Evolutionary conservation across 2,888 invertebrate genomes (phyloP).

Genomic region (Apamea crenata): DNA sequence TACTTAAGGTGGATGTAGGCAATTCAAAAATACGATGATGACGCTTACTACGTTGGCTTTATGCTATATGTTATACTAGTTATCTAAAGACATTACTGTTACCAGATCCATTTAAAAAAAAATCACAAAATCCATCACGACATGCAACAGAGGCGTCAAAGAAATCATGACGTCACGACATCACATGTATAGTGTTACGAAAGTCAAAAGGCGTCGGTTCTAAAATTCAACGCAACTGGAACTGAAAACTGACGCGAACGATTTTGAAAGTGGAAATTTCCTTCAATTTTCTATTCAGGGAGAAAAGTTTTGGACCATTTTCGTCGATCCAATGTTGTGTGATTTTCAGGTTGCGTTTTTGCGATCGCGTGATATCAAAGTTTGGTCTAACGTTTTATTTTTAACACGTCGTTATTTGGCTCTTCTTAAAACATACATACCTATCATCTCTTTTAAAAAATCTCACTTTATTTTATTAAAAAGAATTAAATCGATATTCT

Average conservation of each 20-base stretch:
- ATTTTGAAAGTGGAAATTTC: constrained; percentile 20
- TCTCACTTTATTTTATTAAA: background rate
- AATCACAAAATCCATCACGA: background rate
- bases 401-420: background rate
- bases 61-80: background rate
- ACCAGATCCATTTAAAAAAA: background rate
- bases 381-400: background rate
- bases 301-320: constrained; percentile 25
- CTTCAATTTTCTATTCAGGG: constrained; percentile 1
- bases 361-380: constrained; percentile 16
- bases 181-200: background rate
- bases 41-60: too few relatives aligned
- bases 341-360: constrained; percentile 26
- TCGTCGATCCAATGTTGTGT: constrained; percentile 8
- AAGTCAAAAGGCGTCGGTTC: constrained; percentile 10
- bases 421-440: background rate
- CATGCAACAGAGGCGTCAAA: background rate
- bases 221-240: constrained; percentile 15
- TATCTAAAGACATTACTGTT: background rate
- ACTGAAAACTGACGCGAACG: constrained; percentile 26
- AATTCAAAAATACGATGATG: too few relatives aligned
- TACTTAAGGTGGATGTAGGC: too few relatives aligned
- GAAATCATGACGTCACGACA: constrained; percentile 19
- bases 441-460: background rate
- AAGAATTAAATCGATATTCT: background rate